Base-by-base conservation (phyloP, 2,113 vertebrate species). In the Xiphophorus maculatus region DNA sequence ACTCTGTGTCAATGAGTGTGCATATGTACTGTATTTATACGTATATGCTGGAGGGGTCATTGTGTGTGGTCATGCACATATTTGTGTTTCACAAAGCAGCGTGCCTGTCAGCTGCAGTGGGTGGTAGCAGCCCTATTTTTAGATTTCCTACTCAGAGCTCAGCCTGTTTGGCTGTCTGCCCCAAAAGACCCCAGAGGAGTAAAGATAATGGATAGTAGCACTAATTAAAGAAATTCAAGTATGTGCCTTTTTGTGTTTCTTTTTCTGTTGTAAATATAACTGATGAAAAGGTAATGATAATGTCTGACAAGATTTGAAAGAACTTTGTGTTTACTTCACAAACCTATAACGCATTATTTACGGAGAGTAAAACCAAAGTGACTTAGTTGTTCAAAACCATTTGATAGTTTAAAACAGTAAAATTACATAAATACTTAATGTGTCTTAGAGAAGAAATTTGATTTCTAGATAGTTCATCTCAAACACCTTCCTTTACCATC, bases 91-190 rank as follows among this genome's bases (percentile, higher is more conserved):
- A 76, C 1, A 15, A 73, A 76, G 65, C 42, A 40, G 74, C 67
- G 28, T 58, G 68, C 83, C 63, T 80, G 87, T 93, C 90, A 92
- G 90, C 89, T 93, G 90, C 80, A 66, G 22, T 25, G 51, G 10
- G 66, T 79, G 84, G 85, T 80, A 81, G 92, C 91, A 90, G 64
- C 48, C 75, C 74, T 93, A 90, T 90, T 89, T 91, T 90, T 84
- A 86, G 76, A 61, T 63, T 88, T 88, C 66, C 69, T 28, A 6
- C 84, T 84, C 87, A 25, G 72, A 84, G 84, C 71, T 64, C 25
- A 32, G 74, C 80, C 51, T 83, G 83, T 88, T 76, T 79, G 69
- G 35, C 35, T 35, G 73, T 67, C 73, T 75, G 74, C 74, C 74
- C 79, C 78, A 68, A 66, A 88, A 82, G 42, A 80, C 78, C 82